phyloP scores from a whole-genome alignment of 2,113 vertebrate species.

The Tyrannus savana region DNA sequence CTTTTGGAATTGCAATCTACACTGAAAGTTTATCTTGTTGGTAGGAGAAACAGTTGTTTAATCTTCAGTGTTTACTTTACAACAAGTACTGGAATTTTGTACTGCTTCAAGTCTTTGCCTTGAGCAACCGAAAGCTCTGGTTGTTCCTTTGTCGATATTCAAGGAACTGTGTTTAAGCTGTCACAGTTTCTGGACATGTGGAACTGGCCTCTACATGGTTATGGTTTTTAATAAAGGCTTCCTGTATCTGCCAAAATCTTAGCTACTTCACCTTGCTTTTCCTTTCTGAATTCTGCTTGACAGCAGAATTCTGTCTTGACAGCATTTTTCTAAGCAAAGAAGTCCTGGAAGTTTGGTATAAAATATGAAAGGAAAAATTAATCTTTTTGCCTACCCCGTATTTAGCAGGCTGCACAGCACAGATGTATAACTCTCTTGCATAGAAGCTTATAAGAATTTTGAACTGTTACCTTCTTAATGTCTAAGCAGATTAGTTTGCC shows the following conservation, averaged over 20 bases:
- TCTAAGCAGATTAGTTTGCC: background rate
- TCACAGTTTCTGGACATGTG: background rate
- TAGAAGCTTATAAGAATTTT: background rate
- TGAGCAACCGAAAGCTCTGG: background rate
- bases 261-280: background rate
- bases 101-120: background rate
- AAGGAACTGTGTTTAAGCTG: background rate
- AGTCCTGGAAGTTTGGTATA: background rate
- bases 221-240: background rate
- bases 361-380: background rate
- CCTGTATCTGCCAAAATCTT: background rate
- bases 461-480: background rate
- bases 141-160: background rate
- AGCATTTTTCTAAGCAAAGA: background rate
- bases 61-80: background rate
- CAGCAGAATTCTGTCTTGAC: background rate
- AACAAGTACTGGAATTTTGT: background rate
- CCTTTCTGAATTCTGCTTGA: background rate
- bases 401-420: background rate
- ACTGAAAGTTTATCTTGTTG: background rate
- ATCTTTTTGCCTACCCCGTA: background rate
- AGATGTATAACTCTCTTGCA: background rate
- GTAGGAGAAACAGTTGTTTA: background rate
- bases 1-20: background rate
- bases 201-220: background rate